These are phyloP conservation scores for Cavia aperea DNA, from an alignment of 2,113 vertebrate species.

Conservation along the genomic window DNA sequence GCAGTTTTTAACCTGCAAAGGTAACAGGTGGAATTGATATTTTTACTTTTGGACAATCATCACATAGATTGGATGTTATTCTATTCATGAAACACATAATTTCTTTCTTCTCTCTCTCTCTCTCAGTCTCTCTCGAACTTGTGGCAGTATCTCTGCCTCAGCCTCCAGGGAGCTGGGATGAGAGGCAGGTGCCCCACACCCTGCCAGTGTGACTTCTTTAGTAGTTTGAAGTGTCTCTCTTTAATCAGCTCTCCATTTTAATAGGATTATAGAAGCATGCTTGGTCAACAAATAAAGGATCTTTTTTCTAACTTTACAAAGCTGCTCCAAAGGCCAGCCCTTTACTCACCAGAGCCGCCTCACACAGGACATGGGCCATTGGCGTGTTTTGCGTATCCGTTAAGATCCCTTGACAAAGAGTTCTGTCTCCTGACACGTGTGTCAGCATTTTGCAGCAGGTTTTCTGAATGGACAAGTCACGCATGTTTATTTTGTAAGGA, in stretches of 20 bases:
- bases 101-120: neutral
- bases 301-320: neutral
- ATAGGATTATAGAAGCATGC: constrained; percentile 21
- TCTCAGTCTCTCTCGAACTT: neutral
- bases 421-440: neutral
- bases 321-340: neutral
- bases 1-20: constrained; percentile 10
- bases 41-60: constrained; percentile 33
- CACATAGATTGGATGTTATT: neutral
- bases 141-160: neutral
- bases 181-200: neutral
- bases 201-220: constrained; percentile 17
- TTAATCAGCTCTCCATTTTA: neutral
- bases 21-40: neutral
- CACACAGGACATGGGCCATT: neutral
- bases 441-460: constrained; percentile 24
- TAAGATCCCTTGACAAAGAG: constrained; percentile 9
- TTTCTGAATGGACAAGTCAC: neutral
- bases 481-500: neutral
- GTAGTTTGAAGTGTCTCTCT: neutral
- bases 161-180: neutral
- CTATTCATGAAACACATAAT: neutral
- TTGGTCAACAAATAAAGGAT: neutral
- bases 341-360: neutral
- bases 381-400: neutral